Percentiles rank a stretch among this genome's conserved stretches.
Evolutionary conservation across 2,888 invertebrate species (phyloP).

Genomic region (Clostera curtula): DNA sequence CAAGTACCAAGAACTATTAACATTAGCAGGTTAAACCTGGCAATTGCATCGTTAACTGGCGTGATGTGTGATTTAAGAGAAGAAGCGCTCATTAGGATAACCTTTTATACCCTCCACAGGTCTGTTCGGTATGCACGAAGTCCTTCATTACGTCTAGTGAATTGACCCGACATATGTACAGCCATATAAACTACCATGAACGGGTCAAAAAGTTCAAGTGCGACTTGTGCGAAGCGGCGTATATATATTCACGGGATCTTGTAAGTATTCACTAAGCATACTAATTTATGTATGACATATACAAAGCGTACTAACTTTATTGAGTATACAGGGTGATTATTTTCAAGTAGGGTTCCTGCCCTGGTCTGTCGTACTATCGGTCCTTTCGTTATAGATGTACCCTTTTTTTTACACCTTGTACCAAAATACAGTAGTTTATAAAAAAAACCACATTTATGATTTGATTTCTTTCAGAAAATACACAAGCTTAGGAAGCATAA

Average conservation of each 20-base stretch:
- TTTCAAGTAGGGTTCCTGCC: not conserved
- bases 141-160: conserved; percentile 77
- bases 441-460: conserved; percentile 1
- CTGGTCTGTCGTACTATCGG: not conserved
- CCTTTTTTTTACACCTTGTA: not conserved
- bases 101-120: conserved; percentile 23
- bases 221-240: conserved; percentile 71
- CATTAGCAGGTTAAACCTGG: no score
- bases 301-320: no score
- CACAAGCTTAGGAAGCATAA: conserved; percentile 59
- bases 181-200: conserved; percentile 75
- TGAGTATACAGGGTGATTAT: not conserved
- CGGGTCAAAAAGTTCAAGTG: conserved; percentile 75
- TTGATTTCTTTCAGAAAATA: conserved; percentile 48
- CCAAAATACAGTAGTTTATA: no score
- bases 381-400: not conserved
- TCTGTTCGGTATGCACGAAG: conserved; percentile 74
- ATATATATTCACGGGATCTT: conserved; percentile 73
- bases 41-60: no score
- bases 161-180: conserved; percentile 74
- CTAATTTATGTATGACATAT: no score
- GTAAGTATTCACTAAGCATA: conserved; percentile 35
- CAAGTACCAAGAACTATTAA: no score
- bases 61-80: no score
- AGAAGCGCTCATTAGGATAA: no score